Base-by-base conservation (phyloP, 2,797 vertebrate genomes). In the Periparus ater region DNA sequence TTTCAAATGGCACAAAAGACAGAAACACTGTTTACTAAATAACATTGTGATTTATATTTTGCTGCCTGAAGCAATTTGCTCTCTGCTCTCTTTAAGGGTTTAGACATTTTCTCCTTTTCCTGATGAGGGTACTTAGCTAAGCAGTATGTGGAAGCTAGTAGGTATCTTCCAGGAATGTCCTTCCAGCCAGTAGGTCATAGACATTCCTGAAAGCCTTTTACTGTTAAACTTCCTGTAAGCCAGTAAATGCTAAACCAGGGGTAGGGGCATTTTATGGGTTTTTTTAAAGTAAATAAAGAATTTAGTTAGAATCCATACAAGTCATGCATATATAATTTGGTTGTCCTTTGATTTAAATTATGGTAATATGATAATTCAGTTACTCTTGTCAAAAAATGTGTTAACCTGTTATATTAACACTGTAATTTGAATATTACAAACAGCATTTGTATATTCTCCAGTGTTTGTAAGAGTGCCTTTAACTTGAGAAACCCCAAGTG, bases 211-310 rank as follows among this genome's bases (percentile, higher is more conserved):
- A 77, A 67, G 45, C 4, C 1, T 42, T 77, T 34, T 53, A 67
- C 70, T 70, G 23, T 61, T 76, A 81, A 77, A 45, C 27, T 58
- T 82, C 26, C 38, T 50, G 14, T 62, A 73, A 88, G 77, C 32
- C 6, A 70, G 10, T 30, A 70, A 40, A 32, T 54, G 16, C 29
- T 79, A 57, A 75, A 57, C 0, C 2, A 32, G 14, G 2, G 8
- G 12, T 48, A 48, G 5, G 5, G 7, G 10, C 0, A 0, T 22
- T 6, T 21, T 51, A 7, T 61, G 27, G 15, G 8, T 0, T 5
- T 48, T 65, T 54, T 62, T 36, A 1, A 26, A 50, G 40, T 40
- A 22, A 70, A 10, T n/a, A 45, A 78, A 63, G 5, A 60, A 40
- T 74, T 57, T 32, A 77, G 13, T 34, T 58, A 71, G 26, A 17